Evolutionary conservation across 2,797 vertebrate species (phyloP), one percentile per base, ranked within the genome.

Genomic region (Hydrocynus forskahlii): DNA sequence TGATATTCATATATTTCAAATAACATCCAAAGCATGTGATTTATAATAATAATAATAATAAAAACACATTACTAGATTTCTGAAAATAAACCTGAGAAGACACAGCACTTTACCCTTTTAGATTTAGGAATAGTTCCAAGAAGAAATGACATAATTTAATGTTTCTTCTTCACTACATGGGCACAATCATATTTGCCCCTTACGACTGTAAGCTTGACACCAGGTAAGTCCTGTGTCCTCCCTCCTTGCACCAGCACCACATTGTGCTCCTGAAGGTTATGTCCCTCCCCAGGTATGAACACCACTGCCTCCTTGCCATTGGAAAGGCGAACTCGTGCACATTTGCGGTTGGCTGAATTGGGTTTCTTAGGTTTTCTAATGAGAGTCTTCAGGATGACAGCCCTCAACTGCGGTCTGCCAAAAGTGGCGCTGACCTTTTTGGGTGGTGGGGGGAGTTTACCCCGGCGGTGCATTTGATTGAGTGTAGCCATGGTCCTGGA

Each of bases 331-430:
- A 98, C 95, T 0, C 94, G 93, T 0, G 94, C 96, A 12, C 97
- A 98, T 77, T 97, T 97, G 23, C 96, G 94, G 91, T 99, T 99
- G 12, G 97, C 97, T 0, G 97, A 98, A 92, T 99, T 98, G 43
- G 97, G 97, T 54, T 99, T 99, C 89, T 99, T 99, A 72, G 97
- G 97, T 35, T 98, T 99, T 0, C 96, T 95, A 87, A 93, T 96
- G 83, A 99, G 92, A 0, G 96, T 98, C 83, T 95, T 97, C 48
- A 99, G 80, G 7, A 99, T 85, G 12, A 97, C 95, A 0, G 93
- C 97, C 62, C 97, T 97, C 7, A 98, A 78, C 89, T 99, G 97
- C 0, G 97, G 97, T 0, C 91, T 90, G 7, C 96, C 94, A 0
- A 90, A 94, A 0, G 91, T 95, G 62, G 96, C 88, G 0, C 97